phyloP scores from a whole-genome alignment of 2,888 invertebrate species.

The Leptogaster cylindrica region DNA sequence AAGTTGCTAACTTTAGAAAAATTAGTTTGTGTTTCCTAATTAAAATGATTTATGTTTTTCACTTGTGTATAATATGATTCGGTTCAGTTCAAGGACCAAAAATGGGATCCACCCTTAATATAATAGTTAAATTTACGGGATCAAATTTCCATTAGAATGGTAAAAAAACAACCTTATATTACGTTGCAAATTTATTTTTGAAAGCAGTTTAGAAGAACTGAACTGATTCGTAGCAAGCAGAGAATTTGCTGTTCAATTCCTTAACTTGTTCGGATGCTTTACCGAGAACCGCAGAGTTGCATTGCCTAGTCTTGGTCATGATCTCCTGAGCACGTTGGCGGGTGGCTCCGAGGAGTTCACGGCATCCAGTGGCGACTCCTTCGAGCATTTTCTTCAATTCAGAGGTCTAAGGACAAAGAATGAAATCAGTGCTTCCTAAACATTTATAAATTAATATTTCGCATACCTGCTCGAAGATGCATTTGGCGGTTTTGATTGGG shows the following conservation, averaged over 20 bases:
- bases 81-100: no score
- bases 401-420: background rate
- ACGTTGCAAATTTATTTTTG: background rate
- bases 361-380: background rate
- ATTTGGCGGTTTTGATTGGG: slow-evolving; percentile 23
- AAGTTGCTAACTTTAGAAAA: no score
- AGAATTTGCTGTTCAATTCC: slow-evolving; percentile 20
- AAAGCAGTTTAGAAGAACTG: background rate
- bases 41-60: no score
- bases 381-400: slow-evolving; percentile 21
- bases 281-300: background rate
- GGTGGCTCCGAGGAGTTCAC: background rate
- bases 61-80: no score
- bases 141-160: no score
- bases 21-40: no score
- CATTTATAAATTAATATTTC: background rate
- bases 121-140: no score
- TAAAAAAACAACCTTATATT: background rate
- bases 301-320: background rate
- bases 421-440: background rate
- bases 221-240: background rate
- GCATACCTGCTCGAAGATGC: slow-evolving; percentile 25
- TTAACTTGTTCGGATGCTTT: background rate
- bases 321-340: background rate
- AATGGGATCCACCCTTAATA: no score